These are phyloP conservation scores for Drosophila pegasa DNA, from an alignment of 2,888 invertebrate genomes.

Conservation along the genomic window DNA sequence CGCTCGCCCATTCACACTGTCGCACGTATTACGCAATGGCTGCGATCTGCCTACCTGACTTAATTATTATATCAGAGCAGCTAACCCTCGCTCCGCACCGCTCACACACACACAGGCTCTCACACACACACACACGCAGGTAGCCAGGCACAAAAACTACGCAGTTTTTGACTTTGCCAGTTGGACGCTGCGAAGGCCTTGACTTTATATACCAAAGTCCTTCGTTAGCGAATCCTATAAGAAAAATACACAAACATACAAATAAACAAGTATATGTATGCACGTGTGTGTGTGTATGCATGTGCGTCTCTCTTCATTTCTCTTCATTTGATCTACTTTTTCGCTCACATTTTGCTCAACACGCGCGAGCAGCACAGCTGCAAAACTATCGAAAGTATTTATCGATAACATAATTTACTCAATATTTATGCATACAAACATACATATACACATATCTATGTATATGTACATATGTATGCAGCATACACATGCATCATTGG, in stretches of 20 bases:
- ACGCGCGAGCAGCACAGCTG: conserved; percentile 7
- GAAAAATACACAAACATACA: conserved; percentile 33
- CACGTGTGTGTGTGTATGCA: neutral
- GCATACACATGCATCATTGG: neutral
- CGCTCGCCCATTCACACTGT: conserved; percentile 35
- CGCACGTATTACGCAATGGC: conserved; percentile 75
- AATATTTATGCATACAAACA: neutral
- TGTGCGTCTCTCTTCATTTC: too few species aligned
- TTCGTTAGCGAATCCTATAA: conserved; percentile 59
- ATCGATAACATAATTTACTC: neutral
- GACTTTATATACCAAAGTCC: conserved; percentile 51
- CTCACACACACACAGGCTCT: conserved; percentile 2
- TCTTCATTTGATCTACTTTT: conserved; percentile 9
- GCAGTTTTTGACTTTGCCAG: conserved; percentile 60
- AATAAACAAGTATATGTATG: neutral
- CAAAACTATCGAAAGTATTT: conserved; percentile 9
- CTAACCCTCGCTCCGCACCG: conserved; percentile 10
- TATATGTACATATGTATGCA: neutral
- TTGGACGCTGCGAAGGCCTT: conserved; percentile 50
- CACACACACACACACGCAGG: conserved; percentile 32
- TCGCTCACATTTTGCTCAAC: conserved; percentile 6
- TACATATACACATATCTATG: neutral
- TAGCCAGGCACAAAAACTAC: conserved; percentile 54
- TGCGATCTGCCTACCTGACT: conserved; percentile 76
- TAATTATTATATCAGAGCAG: conserved; percentile 76